phyloP scores from a whole-genome alignment of 1,140 invertebrate genomes.

The Paralvinella palmiformis region DNA sequence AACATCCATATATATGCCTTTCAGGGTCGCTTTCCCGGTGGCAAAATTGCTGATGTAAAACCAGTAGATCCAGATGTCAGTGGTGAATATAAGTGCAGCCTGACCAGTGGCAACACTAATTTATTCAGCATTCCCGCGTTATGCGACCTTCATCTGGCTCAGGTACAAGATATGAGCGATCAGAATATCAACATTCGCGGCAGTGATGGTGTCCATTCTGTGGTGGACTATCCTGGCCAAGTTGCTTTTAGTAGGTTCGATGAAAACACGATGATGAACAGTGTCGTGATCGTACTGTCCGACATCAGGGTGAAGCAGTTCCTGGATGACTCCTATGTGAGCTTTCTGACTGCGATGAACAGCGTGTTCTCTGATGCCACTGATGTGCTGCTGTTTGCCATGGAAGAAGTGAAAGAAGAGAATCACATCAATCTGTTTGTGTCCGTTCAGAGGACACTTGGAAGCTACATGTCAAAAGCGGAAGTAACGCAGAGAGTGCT shows the following conservation, averaged over 20 bases:
- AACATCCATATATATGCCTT: slow-evolving; percentile 71
- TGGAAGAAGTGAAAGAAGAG: slow-evolving; percentile 29
- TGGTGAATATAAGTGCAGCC: slow-evolving; percentile 78
- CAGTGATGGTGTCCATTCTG: slow-evolving; percentile 75
- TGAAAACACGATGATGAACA: slow-evolving; percentile 75
- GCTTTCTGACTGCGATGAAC: slow-evolving; percentile 65
- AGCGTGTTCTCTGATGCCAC: slow-evolving; percentile 54
- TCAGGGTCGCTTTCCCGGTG: slow-evolving; percentile 52
- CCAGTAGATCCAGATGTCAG: slow-evolving; percentile 83
- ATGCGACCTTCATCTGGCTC: slow-evolving; percentile 66
- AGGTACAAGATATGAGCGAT: slow-evolving; percentile 31
- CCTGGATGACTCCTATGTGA: slow-evolving; percentile 66
- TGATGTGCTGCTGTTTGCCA: slow-evolving; percentile 56
- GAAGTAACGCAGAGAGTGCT: slow-evolving; percentile 20
- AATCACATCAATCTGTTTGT: slow-evolving; percentile 42
- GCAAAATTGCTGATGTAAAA: slow-evolving; percentile 81
- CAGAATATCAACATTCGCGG: slow-evolving; percentile 71
- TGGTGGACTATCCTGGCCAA: slow-evolving; percentile 76
- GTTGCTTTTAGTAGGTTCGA: slow-evolving; percentile 74
- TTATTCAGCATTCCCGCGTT: slow-evolving; percentile 65
- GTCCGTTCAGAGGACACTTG: slow-evolving; percentile 19
- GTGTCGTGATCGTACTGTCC: slow-evolving; percentile 66
- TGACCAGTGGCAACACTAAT: slow-evolving; percentile 35
- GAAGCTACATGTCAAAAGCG: slow-evolving; percentile 18
- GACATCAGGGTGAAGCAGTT: slow-evolving; percentile 70